Conservation (phyloP, 1,140 invertebrate genomes). For the Leptinotarsa undecemlineata region DNA sequence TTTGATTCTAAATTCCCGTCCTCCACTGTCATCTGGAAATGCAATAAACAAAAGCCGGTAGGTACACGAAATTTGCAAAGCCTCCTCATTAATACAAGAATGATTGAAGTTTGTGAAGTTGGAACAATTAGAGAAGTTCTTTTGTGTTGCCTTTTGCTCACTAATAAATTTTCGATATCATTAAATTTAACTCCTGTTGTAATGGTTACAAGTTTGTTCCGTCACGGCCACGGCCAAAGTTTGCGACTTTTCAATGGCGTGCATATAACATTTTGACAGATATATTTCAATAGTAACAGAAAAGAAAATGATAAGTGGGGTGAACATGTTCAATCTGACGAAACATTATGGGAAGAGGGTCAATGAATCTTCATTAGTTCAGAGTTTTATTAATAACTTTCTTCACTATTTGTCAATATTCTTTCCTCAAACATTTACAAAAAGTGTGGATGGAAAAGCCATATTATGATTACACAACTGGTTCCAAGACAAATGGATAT, state of each 20-base stretch:
- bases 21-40: background rate
- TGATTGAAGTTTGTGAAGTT: constrained; percentile 25
- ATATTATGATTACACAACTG: no score
- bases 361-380: no score
- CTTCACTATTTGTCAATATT: no score
- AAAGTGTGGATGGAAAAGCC: no score
- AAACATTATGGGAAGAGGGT: no score
- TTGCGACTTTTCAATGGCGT: constrained; percentile 15
- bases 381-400: no score
- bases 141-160: constrained; percentile 34
- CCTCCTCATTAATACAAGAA: constrained; percentile 27
- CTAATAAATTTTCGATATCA: constrained; percentile 42
- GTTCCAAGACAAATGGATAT: no score
- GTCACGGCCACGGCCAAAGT: constrained; percentile 13
- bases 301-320: background rate
- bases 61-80: constrained; percentile 21
- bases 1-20: background rate
- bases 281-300: background rate
- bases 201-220: constrained; percentile 40
- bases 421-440: no score
- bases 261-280: background rate
- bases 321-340: no score
- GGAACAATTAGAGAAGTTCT: constrained; percentile 26
- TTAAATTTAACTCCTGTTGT: constrained; percentile 42
- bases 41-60: constrained; percentile 18